Evolutionary conservation across 2,888 invertebrate genomes (phyloP).

Genomic region (Melieria omissa): DNA sequence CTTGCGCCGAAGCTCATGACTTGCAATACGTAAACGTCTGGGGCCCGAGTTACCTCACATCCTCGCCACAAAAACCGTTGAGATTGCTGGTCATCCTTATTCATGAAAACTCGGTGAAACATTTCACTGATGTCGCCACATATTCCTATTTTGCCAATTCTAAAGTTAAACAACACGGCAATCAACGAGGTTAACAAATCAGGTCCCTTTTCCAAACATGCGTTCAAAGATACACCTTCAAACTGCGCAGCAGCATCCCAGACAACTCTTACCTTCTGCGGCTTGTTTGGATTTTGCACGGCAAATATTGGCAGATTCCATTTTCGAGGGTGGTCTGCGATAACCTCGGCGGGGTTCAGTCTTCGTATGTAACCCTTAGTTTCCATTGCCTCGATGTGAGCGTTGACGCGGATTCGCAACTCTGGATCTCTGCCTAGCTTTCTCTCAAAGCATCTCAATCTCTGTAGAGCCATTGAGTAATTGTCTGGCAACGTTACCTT

Average conservation of each 20-base stretch:
- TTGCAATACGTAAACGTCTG: conserved; percentile 38
- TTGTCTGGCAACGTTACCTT: conserved; percentile 45
- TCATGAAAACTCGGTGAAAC: conserved; percentile 51
- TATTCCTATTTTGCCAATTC: conserved; percentile 54
- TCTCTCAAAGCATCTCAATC: conserved; percentile 38
- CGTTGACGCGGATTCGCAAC: conserved; percentile 41
- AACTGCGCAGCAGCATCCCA: conserved; percentile 54
- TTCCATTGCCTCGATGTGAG: conserved; percentile 31
- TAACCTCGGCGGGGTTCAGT: conserved; percentile 51
- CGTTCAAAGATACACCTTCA: conserved; percentile 51
- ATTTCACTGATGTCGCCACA: conserved; percentile 50
- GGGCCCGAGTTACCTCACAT: conserved; percentile 33
- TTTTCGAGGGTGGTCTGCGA: conserved; percentile 41
- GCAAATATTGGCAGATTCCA: conserved; percentile 44
- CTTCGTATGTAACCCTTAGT: too few species aligned
- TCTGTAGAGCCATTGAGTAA: conserved; percentile 36
- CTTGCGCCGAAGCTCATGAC: conserved; percentile 28
- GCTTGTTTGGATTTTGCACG: conserved; percentile 50
- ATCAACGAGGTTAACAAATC: conserved; percentile 54
- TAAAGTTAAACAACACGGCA: conserved; percentile 59
- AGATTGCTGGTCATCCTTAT: conserved; percentile 50
- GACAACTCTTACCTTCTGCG: conserved; percentile 49
- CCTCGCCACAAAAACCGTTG: conserved; percentile 54
- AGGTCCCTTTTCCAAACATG: conserved; percentile 53
- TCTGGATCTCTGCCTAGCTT: conserved; percentile 42